A percentile compares a stretch with the other conserved stretches of the same genome.
Evolutionary conservation across 2,113 vertebrate species (phyloP).

Genomic region (Athene cunicularia): DNA sequence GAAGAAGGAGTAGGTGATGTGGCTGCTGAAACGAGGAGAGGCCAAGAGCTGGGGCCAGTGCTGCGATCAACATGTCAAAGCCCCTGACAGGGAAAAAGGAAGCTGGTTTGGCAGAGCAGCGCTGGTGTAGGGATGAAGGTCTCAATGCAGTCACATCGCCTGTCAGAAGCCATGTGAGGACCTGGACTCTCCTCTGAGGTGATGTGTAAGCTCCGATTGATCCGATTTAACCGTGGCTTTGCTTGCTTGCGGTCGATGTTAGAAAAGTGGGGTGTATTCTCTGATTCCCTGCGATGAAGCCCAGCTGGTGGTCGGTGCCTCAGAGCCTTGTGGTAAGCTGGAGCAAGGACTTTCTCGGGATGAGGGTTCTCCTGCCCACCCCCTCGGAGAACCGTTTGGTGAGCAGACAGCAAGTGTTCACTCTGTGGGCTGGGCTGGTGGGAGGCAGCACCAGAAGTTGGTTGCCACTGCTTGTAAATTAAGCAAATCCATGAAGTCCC

Average conservation of each 20-base stretch:
- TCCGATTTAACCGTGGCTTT: rapidly evolving
- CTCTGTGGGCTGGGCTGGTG: neutral
- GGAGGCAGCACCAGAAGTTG: neutral
- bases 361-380: neutral
- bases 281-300: neutral
- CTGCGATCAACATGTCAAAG: neutral
- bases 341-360: neutral
- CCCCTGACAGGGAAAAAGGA: constrained; percentile 2
- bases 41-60: neutral
- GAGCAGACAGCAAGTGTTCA: rapidly evolving
- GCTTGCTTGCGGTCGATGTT: neutral
- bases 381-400: neutral
- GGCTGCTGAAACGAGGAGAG: neutral
- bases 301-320: rapidly evolving
- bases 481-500: neutral
- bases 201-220: neutral
- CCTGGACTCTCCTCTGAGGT: neutral
- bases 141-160: rapidly evolving
- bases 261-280: neutral
- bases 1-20: neutral
- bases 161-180: neutral
- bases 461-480: neutral
- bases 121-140: neutral
- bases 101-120: neutral
- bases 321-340: rapidly evolving